Evolutionary conservation across 2,888 invertebrate genomes (phyloP).

Genomic region (Abscondita cerata): DNA sequence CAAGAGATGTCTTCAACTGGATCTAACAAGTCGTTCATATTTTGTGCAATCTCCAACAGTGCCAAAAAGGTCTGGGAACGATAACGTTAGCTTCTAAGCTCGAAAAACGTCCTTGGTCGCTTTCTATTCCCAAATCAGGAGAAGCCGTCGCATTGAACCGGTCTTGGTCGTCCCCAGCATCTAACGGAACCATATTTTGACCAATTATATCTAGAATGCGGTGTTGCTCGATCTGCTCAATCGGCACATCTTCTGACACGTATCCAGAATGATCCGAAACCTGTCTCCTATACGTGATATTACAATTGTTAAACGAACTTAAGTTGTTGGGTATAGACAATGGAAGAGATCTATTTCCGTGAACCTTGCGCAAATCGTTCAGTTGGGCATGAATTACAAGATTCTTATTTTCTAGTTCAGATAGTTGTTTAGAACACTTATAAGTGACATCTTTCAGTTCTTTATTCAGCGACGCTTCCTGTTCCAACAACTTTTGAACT

Average conservation of each 20-base stretch:
- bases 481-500: conserved; percentile 64
- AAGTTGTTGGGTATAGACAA: conserved; percentile 39
- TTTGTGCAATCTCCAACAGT: conserved; percentile 58
- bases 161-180: conserved; percentile 45
- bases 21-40: conserved; percentile 56
- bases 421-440: conserved; percentile 39
- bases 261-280: conserved; percentile 58
- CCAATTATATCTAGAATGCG: background rate
- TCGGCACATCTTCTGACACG: conserved; percentile 58
- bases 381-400: conserved; percentile 59
- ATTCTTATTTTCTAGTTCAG: conserved; percentile 60
- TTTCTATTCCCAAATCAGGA: conserved; percentile 90
- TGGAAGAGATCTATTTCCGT: conserved; percentile 11
- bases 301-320: conserved; percentile 27
- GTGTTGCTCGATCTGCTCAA: conserved; percentile 37
- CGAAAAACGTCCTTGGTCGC: conserved; percentile 73
- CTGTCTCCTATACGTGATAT: conserved; percentile 43
- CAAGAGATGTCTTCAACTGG: conserved; percentile 42
- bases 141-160: conserved; percentile 65
- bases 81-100: conserved; percentile 67
- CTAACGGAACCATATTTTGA: conserved; percentile 17
- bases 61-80: conserved; percentile 57
- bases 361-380: conserved; percentile 46
- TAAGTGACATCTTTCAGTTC: conserved; percentile 46
- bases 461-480: conserved; percentile 58